Evolutionary conservation across 2,888 invertebrate genomes (phyloP).

Genomic region (Coleophora deauratella): DNA sequence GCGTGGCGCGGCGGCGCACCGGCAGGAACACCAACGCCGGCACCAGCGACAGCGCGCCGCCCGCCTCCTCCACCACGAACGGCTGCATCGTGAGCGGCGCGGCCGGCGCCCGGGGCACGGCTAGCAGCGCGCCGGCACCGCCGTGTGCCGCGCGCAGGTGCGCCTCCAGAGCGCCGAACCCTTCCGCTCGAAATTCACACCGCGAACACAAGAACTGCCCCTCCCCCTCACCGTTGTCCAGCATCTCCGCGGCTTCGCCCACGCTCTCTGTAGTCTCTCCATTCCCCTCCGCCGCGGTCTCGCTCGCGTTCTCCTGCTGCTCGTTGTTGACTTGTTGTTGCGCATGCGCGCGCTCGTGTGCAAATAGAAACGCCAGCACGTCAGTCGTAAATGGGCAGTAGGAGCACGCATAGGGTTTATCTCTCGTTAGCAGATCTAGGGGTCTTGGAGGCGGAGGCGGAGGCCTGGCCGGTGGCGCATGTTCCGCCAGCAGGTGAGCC

Average conservation of each 20-base stretch:
- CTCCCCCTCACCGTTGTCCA: conserved; percentile 34
- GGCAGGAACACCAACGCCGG: conserved; percentile 96
- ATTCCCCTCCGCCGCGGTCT: conserved; percentile 24
- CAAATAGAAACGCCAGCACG: conserved; percentile 91
- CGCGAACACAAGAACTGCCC: conserved; percentile 62
- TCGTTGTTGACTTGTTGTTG: conserved; percentile 49
- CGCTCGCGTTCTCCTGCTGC: conserved; percentile 26
- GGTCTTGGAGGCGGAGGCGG: conserved; percentile 63
- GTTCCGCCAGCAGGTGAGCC: conserved; percentile 89
- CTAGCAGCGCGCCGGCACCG: conserved; percentile 66
- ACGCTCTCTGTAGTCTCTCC: conserved; percentile 20
- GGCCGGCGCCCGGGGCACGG: conserved; percentile 78
- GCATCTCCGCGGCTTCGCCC: conserved; percentile 21
- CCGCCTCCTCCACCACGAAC: conserved; percentile 84
- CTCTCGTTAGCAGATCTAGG: conserved; percentile 69
- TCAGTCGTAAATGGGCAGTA: conserved; percentile 93
- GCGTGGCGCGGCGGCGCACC: conserved; percentile 89
- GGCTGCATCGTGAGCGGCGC: conserved; percentile 91
- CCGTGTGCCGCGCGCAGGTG: conserved; percentile 66
- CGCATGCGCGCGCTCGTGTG: conserved; percentile 91
- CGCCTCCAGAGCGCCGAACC: conserved; percentile 62
- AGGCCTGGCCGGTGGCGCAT: conserved; percentile 77
- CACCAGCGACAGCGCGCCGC: conserved; percentile 80
- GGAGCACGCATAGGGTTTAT: conserved; percentile 91
- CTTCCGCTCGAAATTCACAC: conserved; percentile 63